These are phyloP conservation scores for Tachina fera DNA, from an alignment of 2,888 invertebrate genomes.

Conservation along the genomic window DNA sequence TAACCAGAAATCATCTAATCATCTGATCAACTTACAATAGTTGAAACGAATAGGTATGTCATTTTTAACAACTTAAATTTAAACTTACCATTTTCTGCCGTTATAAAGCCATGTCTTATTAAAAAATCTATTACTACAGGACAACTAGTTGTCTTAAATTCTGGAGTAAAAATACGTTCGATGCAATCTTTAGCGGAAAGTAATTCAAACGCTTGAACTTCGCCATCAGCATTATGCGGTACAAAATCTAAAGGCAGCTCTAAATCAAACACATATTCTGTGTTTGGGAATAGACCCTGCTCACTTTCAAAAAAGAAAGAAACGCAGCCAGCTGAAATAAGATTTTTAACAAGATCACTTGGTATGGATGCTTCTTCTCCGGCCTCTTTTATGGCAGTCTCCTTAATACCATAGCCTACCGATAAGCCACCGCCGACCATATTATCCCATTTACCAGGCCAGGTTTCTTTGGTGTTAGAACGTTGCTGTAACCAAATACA, in stretches of 20 bases:
- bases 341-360: constrained; percentile 87
- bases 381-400: constrained; percentile 96
- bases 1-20: no score
- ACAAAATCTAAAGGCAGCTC: constrained; percentile 94
- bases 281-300: constrained; percentile 96
- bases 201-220: constrained; percentile 95
- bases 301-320: constrained; percentile 94
- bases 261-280: constrained; percentile 96
- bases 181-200: constrained; percentile 92
- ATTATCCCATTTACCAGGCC: constrained; percentile 97
- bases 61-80: background rate
- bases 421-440: constrained; percentile 97
- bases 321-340: constrained; percentile 83
- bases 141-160: constrained; percentile 97
- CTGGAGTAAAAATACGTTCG: constrained; percentile 90
- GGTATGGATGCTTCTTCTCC: constrained; percentile 97
- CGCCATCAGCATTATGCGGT: constrained; percentile 97
- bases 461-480: constrained; percentile 95
- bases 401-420: constrained; percentile 93
- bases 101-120: constrained; percentile 94
- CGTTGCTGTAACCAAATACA: constrained; percentile 95
- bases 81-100: constrained; percentile 92
- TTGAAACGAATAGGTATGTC: no score
- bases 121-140: constrained; percentile 96
- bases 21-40: no score